Percentiles rank a stretch among this genome's conserved stretches.
Evolutionary conservation across 1,140 invertebrate genomes (phyloP).

Genomic region (Palaemon carinicauda): DNA sequence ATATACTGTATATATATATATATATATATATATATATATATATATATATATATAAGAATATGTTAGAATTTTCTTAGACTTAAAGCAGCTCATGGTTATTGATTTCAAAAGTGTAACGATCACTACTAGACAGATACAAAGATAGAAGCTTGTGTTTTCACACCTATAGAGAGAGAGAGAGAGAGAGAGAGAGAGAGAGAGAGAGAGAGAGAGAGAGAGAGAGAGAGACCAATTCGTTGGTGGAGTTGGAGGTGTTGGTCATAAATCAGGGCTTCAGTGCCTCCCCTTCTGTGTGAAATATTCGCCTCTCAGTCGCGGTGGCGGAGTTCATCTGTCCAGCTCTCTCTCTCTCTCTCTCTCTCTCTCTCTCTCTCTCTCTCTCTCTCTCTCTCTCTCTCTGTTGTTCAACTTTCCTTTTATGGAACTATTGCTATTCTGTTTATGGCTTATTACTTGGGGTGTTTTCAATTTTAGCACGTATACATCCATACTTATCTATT

Average conservation of each 20-base stretch:
- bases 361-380: slow-evolving; percentile 15
- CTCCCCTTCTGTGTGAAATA: slow-evolving; percentile 23
- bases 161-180: background rate
- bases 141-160: background rate
- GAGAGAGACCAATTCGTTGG: background rate
- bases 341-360: slow-evolving; percentile 3
- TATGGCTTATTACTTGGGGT: background rate
- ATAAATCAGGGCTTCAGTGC: slow-evolving; percentile 31
- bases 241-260: background rate
- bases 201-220: background rate
- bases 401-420: background rate
- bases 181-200: background rate
- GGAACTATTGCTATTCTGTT: background rate
- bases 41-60: too few relatives aligned
- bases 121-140: background rate
- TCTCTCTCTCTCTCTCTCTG: background rate
- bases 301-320: slow-evolving; percentile 24
- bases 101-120: too few relatives aligned
- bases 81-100: too few relatives aligned
- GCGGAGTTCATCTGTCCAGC: slow-evolving; percentile 14
- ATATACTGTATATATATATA: too few relatives aligned
- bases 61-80: too few relatives aligned
- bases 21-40: too few relatives aligned
- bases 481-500: background rate
- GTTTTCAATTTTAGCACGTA: too few relatives aligned